Evolutionary conservation across 2,888 invertebrate species (phyloP).

Genomic region (Chrysopilus asiliformis): DNA sequence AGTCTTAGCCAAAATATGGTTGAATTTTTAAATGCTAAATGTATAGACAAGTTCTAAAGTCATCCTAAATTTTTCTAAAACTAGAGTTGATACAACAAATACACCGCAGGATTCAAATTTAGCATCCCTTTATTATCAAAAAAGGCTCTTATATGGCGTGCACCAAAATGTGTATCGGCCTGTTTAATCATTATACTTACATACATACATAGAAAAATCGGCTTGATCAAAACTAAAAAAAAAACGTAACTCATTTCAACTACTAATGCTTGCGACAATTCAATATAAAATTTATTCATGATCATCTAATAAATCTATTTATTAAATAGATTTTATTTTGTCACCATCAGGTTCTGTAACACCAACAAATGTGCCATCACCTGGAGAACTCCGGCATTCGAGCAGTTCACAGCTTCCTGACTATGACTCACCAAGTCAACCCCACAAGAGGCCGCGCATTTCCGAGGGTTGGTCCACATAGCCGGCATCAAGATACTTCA

Average conservation of each 20-base stretch:
- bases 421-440: constrained; percentile 43
- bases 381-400: constrained; percentile 41
- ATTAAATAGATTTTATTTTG: constrained; percentile 35
- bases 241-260: no score
- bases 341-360: constrained; percentile 59
- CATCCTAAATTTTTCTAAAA: no score
- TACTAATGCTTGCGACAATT: no score
- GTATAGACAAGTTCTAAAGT: no score
- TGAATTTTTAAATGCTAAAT: no score
- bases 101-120: no score
- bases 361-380: constrained; percentile 70
- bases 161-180: no score
- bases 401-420: constrained; percentile 37
- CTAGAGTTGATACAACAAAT: no score
- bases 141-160: no score
- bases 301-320: constrained; percentile 19
- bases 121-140: no score
- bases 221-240: no score
- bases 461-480: constrained; percentile 86
- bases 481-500: constrained; percentile 30
- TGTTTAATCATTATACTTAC: background rate
- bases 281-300: background rate
- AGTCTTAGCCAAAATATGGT: no score
- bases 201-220: constrained; percentile 1
- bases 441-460: constrained; percentile 72